These are phyloP conservation scores for Pimephales promelas DNA, from an alignment of 2,113 vertebrate species.

Conservation along the genomic window DNA sequence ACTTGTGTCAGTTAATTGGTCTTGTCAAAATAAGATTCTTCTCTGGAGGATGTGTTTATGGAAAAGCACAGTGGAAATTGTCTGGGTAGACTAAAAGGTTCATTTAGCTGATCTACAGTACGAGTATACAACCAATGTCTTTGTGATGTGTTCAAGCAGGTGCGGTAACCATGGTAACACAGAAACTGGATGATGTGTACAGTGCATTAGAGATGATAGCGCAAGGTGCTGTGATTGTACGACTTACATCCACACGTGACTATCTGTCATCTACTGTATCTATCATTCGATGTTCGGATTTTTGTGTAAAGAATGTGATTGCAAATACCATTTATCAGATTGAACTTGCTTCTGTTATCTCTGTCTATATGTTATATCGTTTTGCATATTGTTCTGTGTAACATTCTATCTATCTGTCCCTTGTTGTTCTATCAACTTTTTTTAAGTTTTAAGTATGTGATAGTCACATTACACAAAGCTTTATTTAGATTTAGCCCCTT, in stretches of 20 bases:
- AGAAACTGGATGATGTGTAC: slow-evolving; percentile 29
- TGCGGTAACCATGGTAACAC: slow-evolving; percentile 53
- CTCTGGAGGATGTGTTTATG: slow-evolving; percentile 12
- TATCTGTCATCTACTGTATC: background rate
- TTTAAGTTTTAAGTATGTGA: too few species aligned
- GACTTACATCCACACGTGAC: background rate
- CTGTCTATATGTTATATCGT: too few species aligned
- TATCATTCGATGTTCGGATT: background rate
- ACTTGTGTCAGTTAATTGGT: slow-evolving; percentile 24
- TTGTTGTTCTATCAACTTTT: too few species aligned
- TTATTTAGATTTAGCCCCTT: too few species aligned
- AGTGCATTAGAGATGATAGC: slow-evolving; percentile 12
- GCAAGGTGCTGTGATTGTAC: background rate
- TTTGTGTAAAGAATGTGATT: too few species aligned
- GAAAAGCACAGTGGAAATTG: slow-evolving; percentile 7
- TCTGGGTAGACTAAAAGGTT: background rate
- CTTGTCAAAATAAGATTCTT: background rate
- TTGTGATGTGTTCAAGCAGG: slow-evolving; percentile 16
- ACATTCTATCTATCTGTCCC: too few species aligned
- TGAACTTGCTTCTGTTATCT: too few species aligned
- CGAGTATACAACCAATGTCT: background rate
- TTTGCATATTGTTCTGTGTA: too few species aligned
- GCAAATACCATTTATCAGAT: too few species aligned
- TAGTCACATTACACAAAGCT: too few species aligned
- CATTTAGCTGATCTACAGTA: background rate